Evolutionary conservation across 2,888 invertebrate species (phyloP).

Genomic region (Drosophila flavopinicola): DNA sequence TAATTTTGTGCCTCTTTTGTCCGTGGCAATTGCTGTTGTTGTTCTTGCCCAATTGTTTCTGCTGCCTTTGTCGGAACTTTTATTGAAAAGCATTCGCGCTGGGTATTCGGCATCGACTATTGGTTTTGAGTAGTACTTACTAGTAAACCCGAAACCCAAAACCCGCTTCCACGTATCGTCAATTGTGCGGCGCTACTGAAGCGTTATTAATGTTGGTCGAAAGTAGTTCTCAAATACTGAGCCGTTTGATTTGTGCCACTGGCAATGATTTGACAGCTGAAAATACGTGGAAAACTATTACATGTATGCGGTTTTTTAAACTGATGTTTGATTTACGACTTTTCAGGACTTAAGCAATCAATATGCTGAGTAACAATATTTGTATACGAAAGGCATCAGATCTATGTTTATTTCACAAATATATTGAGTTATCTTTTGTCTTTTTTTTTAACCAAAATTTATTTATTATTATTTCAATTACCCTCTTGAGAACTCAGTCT

Average conservation of each 20-base stretch:
- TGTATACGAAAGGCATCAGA: neutral
- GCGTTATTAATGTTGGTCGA: constrained; percentile 63
- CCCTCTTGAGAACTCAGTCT: too few species aligned
- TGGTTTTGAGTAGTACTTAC: constrained; percentile 5
- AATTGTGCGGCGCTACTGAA: constrained; percentile 58
- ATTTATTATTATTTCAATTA: too few species aligned
- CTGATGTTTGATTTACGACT: constrained; percentile 13
- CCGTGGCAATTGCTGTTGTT: too few species aligned
- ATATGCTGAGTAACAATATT: neutral
- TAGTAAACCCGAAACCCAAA: neutral
- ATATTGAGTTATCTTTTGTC: too few species aligned
- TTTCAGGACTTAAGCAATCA: neutral
- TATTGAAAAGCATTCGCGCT: constrained; percentile 60
- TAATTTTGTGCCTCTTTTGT: constrained; percentile 69
- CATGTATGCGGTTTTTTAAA: neutral
- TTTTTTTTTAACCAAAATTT: too few species aligned
- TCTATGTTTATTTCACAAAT: too few species aligned
- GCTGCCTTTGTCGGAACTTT: constrained; percentile 73
- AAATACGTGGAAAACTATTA: constrained; percentile 34
- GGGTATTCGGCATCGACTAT: constrained; percentile 3
- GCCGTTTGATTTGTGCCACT: constrained; percentile 34
- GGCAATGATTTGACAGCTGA: constrained; percentile 36
- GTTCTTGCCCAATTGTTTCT: constrained; percentile 61
- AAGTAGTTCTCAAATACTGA: constrained; percentile 18
- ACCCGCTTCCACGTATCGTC: constrained; percentile 16